These are phyloP conservation scores for Probaryconus sp. DNA, from an alignment of 1,140 invertebrate species.

Conservation along the genomic window DNA sequence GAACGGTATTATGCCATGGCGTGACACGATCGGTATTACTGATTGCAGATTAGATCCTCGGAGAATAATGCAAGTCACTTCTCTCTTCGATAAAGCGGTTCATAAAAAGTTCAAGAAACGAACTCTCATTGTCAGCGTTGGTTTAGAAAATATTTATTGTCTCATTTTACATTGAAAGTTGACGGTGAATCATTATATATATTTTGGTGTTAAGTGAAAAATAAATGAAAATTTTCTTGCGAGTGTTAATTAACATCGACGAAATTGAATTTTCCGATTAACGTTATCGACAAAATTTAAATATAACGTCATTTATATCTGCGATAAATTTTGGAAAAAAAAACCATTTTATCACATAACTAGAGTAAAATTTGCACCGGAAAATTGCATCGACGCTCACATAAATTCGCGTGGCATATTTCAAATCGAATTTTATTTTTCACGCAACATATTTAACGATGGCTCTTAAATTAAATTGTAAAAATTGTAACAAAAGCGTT, in stretches of 20 bases:
- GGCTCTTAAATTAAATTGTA: constrained; percentile 38
- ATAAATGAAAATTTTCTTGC: too few species aligned
- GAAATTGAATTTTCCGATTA: too few species aligned
- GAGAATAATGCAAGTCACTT: constrained; percentile 68
- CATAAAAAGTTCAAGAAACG: constrained; percentile 49
- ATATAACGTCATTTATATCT: too few species aligned
- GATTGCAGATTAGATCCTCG: constrained; percentile 66
- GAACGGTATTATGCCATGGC: constrained; percentile 56
- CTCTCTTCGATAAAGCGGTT: constrained; percentile 44
- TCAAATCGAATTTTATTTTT: constrained; percentile 45
- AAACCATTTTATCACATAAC: too few species aligned
- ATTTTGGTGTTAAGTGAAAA: too few species aligned
- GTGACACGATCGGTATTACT: constrained; percentile 66
- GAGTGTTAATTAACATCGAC: too few species aligned
- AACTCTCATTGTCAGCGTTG: constrained; percentile 32
- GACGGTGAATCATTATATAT: too few species aligned
- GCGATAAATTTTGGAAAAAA: too few species aligned
- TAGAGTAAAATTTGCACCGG: too few species aligned
- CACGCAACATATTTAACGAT: constrained; percentile 45
- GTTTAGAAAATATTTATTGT: constrained; percentile 14
- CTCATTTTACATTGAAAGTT: too few species aligned
- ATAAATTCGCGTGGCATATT: constrained; percentile 29
- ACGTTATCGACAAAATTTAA: too few species aligned
- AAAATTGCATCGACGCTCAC: constrained; percentile 11
- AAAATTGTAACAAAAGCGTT: constrained; percentile 48